phyloP scores from a whole-genome alignment of 92 coral and sea anemone species.

The Epizoanthus fatuus region DNA sequence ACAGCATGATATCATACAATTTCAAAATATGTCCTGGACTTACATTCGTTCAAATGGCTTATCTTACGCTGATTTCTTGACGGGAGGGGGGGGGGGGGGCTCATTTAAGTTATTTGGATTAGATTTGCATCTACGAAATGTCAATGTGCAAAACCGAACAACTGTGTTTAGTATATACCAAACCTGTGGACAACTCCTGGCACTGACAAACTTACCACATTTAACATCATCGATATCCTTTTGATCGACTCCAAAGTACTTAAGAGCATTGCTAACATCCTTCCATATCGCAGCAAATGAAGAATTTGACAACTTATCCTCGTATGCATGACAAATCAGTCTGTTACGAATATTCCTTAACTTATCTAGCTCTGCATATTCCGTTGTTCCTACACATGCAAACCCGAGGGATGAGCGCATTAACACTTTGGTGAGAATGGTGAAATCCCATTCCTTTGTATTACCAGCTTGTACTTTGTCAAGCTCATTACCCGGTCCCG shows the following conservation, averaged over 20 bases:
- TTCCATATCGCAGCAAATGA: slow-evolving; percentile 33
- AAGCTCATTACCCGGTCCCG: neutral
- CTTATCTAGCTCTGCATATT: slow-evolving; percentile 26
- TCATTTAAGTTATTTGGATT: no score
- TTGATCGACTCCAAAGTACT: slow-evolving; percentile 20
- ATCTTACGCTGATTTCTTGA: no score
- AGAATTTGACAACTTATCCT: slow-evolving; percentile 22
- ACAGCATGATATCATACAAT: no score
- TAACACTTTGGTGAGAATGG: slow-evolving; percentile 4
- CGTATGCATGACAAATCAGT: slow-evolving; percentile 43
- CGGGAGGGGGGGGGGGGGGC: no score
- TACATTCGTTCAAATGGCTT: no score
- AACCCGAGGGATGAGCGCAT: neutral
- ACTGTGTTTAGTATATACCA: no score
- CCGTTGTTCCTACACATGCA: neutral
- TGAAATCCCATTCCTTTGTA: neutral
- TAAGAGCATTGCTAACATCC: slow-evolving; percentile 27
- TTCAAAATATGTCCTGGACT: no score
- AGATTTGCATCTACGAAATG: no score
- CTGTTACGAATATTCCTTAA: slow-evolving; percentile 44
- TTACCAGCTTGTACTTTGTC: neutral
- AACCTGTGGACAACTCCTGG: no score
- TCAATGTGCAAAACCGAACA: no score
- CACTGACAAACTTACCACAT: no score
- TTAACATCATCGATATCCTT: neutral